Percentiles rank a stretch among this genome's conserved stretches.
Evolutionary conservation across 2,113 vertebrate species (phyloP).

Genomic region (Thamnaconus septentrionalis): DNA sequence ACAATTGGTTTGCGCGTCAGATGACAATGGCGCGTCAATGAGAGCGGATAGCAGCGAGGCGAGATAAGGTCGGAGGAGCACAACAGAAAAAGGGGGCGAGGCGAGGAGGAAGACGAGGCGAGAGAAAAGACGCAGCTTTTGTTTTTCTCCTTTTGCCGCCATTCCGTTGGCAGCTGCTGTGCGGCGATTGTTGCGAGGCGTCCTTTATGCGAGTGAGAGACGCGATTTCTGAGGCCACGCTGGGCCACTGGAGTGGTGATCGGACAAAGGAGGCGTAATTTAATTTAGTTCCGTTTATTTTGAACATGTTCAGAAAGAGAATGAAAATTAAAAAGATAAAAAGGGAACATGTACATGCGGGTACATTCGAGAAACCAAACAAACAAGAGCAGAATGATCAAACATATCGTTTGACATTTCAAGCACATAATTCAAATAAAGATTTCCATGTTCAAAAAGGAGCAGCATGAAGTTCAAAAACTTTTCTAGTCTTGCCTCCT

Average conservation of each 20-base stretch:
- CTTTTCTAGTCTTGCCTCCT: too few relatives aligned
- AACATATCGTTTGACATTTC: too few relatives aligned
- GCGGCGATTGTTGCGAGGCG: constrained; percentile 51
- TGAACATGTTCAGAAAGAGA: too few relatives aligned
- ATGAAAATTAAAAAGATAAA: too few relatives aligned
- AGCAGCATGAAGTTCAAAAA: too few relatives aligned
- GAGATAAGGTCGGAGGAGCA: constrained; percentile 25
- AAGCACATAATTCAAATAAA: too few relatives aligned
- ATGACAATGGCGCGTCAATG: constrained; percentile 19
- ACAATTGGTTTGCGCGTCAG: constrained; percentile 18
- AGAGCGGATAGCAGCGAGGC: constrained; percentile 1
- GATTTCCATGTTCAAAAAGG: too few relatives aligned
- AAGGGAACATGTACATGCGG: too few relatives aligned
- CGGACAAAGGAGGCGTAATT: constrained; percentile 49
- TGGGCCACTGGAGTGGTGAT: constrained; percentile 28
- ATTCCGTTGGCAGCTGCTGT: constrained; percentile 59
- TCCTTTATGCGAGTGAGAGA: constrained; percentile 44
- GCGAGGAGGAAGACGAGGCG: neutral
- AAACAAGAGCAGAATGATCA: too few relatives aligned
- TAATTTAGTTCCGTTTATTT: constrained; percentile 43
- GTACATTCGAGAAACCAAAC: too few relatives aligned
- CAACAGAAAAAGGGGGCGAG: constrained; percentile 1
- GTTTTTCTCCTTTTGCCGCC: constrained; percentile 50
- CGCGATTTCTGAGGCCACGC: too few relatives aligned
- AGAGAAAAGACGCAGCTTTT: constrained; percentile 31